phyloP scores from a whole-genome alignment of 2,113 vertebrate species.

The Hymenochirus boettgeri region DNA sequence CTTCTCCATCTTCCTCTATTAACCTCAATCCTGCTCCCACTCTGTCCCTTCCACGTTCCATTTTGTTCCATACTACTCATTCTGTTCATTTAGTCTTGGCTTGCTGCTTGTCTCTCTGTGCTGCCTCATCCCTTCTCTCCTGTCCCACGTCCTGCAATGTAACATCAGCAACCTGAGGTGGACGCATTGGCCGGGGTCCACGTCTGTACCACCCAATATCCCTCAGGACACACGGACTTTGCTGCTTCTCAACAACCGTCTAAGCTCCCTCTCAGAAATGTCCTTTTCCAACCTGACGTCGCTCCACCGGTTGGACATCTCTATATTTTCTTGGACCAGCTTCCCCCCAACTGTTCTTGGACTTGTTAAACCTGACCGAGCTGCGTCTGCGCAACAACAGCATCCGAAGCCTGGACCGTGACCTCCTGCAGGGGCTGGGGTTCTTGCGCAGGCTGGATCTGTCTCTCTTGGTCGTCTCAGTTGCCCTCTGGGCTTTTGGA shows the following conservation, averaged over 20 bases:
- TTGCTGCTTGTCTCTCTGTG: conserved; percentile 70
- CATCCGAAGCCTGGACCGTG: conserved; percentile 83
- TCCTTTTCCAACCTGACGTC: conserved; percentile 86
- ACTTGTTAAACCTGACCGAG: conserved; percentile 84
- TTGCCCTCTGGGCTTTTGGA: conserved; percentile 85
- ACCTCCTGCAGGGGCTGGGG: conserved; percentile 75
- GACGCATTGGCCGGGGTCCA: too few relatives aligned
- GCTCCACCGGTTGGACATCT: conserved; percentile 89
- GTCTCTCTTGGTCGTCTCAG: conserved; percentile 80
- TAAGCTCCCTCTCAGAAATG: conserved; percentile 74
- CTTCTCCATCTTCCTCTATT: too few relatives aligned
- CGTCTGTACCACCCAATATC: conserved; percentile 75
- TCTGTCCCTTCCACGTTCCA: conserved; percentile 43
- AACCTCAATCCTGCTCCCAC: too few relatives aligned
- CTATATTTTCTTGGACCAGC: conserved; percentile 95
- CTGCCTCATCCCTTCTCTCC: conserved; percentile 59
- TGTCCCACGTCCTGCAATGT: conserved; percentile 89
- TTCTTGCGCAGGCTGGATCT: conserved; percentile 83
- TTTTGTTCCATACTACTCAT: conserved; percentile 37
- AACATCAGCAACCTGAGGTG: conserved; percentile 69
- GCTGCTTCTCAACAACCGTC: conserved; percentile 89
- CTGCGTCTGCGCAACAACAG: conserved; percentile 93
- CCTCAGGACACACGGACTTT: conserved; percentile 78
- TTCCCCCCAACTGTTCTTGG: conserved; percentile 77
- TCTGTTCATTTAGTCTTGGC: conserved; percentile 65